Base-by-base conservation (phyloP, 2,113 vertebrate genomes). In the Ancistrus triradiatus region DNA sequence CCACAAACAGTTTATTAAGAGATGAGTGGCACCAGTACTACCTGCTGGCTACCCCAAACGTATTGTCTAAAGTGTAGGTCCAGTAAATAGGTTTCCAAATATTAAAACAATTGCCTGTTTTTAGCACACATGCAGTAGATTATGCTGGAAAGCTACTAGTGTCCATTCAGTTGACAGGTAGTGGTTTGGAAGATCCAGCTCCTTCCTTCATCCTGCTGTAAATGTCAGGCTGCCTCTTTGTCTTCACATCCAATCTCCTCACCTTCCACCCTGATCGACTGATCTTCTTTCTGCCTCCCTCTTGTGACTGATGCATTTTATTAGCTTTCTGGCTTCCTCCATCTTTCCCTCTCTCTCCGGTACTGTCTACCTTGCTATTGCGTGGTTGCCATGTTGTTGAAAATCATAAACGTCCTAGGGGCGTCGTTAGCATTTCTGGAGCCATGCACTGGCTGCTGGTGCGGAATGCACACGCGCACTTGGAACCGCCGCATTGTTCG, bases 381-480 rank as follows among this genome's bases (percentile, higher is more conserved):
- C 22, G 5, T 50, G n/a, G n/a, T n/a, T n/a, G 27, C 27, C 18
- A 2, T 14, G 11, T 18, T 21, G 31, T 37, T 55, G 28, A 55
- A 7, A 31, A 55, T 37, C 31, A 37, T 10, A 37, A 21, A 55
- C 9, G 1, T 18, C 7, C 51, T 37, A 18, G 18, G 2, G 11
- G 17, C 9, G 18, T 55, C 51, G 37, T 37, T 55, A 55, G 31
- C 11, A 11, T 18, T 8, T 55, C 19, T 37, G 51, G 18, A 14
- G 17, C 17, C 6, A 2, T 35, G 51, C 18, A 15, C 14, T 55
- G 19, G 18, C 31, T 17, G 31, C 17, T 27, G 7, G 14, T 50
- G 9, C 11, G 15, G 50, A 25, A 35, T 55, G 50, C 56, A 60
- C 28, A 51, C 24, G 51, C 38, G 24, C 33, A 58, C 46, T 31